Conservation (phyloP, 2,113 vertebrate species). For the Amazona vittata region DNA sequence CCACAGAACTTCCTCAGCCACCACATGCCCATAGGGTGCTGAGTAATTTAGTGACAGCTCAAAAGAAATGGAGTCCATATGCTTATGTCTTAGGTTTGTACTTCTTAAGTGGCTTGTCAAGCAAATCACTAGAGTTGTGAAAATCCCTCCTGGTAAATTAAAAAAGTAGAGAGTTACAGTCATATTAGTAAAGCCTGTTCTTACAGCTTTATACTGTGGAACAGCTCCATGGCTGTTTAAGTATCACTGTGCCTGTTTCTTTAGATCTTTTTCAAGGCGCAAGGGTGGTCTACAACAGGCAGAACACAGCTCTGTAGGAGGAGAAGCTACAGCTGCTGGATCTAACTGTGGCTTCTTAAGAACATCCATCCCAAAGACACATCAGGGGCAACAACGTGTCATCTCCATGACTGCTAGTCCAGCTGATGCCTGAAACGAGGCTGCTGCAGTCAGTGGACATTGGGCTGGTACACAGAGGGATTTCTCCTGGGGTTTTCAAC, state of each 20-base stretch:
- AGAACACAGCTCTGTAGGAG: not conserved
- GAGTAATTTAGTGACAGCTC: not conserved
- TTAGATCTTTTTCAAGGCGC: not conserved
- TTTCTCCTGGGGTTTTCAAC: not conserved
- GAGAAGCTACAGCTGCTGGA: not conserved
- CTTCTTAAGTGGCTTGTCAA: not conserved
- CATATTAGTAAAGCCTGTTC: not conserved
- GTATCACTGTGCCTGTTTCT: not conserved
- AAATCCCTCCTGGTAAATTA: not conserved
- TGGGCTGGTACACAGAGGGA: not conserved
- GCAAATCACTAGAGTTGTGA: not conserved
- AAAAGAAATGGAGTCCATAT: not conserved
- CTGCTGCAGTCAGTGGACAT: rapidly evolving
- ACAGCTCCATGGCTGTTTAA: rapidly evolving
- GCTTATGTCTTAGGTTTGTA: not conserved
- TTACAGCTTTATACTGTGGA: not conserved
- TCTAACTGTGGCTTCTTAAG: not conserved
- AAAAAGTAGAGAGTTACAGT: not conserved
- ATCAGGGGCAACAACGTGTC: rapidly evolving
- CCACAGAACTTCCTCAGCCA: not conserved
- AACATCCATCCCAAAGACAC: not conserved
- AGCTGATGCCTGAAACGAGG: not conserved
- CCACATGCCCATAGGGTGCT: rapidly evolving
- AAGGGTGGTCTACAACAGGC: rapidly evolving
- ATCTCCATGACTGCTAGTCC: not conserved